These are phyloP conservation scores for Campodea augens DNA, from an alignment of 1,140 invertebrate genomes.

Conservation along the genomic window DNA sequence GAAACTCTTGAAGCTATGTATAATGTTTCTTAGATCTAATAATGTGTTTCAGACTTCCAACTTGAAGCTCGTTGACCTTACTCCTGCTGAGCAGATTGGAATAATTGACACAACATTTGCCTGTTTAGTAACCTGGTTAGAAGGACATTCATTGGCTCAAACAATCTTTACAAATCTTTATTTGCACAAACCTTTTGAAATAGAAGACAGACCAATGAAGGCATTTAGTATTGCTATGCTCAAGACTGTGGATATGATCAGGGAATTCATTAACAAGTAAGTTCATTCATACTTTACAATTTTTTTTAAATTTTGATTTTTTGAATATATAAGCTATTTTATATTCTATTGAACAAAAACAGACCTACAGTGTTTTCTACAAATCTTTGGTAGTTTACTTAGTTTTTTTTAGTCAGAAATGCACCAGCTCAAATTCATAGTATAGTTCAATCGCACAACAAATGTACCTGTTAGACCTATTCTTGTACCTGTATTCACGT, in stretches of 20 bases:
- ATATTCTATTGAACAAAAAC: too few species aligned
- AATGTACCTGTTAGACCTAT: too few species aligned
- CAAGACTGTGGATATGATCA: conserved; percentile 77
- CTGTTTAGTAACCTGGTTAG: conserved; percentile 84
- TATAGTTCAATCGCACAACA: too few species aligned
- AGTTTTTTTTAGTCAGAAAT: too few species aligned
- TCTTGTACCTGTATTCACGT: too few species aligned
- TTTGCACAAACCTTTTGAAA: conserved; percentile 70
- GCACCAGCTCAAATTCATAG: too few species aligned
- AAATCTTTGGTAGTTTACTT: too few species aligned
- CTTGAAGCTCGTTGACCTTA: conserved; percentile 59
- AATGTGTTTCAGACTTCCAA: conserved; percentile 46
- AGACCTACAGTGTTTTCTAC: too few species aligned
- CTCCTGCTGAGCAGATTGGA: conserved; percentile 47
- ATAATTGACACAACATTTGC: conserved; percentile 85
- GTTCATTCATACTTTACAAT: too few species aligned
- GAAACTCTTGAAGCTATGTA: too few species aligned
- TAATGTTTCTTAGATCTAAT: too few species aligned
- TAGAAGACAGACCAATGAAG: conserved; percentile 63
- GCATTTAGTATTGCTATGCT: conserved; percentile 74
- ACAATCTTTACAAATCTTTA: conserved; percentile 95
- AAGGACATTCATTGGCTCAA: conserved; percentile 88
- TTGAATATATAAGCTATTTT: too few species aligned
- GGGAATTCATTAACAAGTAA: conserved; percentile 69
- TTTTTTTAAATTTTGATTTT: background rate